A percentile compares a stretch with the other conserved stretches of the same genome.
phyloP scores from a whole-genome alignment of 2,113 vertebrate genomes.

The Corydoras maculifer region DNA sequence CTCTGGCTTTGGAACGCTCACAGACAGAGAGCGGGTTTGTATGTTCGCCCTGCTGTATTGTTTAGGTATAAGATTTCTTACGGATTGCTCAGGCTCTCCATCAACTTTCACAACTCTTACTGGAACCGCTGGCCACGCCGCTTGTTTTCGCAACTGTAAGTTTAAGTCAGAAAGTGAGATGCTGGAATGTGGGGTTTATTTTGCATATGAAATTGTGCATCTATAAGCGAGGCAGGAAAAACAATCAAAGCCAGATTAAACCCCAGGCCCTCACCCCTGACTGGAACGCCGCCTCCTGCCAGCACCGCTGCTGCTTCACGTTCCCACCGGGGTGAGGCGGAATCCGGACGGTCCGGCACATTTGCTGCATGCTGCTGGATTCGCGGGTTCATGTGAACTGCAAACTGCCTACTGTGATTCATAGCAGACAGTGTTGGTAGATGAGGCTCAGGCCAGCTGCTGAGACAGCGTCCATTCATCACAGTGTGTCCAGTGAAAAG shows the following conservation, averaged over 20 bases:
- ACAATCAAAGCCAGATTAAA: constrained; percentile 48
- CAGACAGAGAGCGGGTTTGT: constrained; percentile 44
- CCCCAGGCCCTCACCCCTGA: constrained; percentile 22
- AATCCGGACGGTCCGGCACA: constrained; percentile 39
- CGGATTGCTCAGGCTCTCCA: constrained; percentile 14
- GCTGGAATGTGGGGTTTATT: constrained; percentile 27
- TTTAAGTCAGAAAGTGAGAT: constrained; percentile 15
- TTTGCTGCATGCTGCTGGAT: constrained; percentile 27
- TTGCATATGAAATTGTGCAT: constrained; percentile 25
- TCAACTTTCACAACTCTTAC: constrained; percentile 17
- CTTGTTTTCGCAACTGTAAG: constrained; percentile 36
- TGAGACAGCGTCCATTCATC: no score
- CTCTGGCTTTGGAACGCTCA: neutral
- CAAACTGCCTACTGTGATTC: neutral
- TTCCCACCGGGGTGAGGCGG: constrained; percentile 26
- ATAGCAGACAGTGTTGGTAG: no score
- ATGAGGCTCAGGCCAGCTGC: no score
- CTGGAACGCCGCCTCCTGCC: neutral
- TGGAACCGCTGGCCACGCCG: constrained; percentile 30
- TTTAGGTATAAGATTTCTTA: constrained; percentile 55
- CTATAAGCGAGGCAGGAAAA: constrained; percentile 36
- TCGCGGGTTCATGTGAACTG: constrained; percentile 32
- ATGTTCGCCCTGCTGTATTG: constrained; percentile 47
- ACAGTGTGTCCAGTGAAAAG: no score
- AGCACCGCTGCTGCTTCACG: constrained; percentile 22